phyloP scores from a whole-genome alignment of 2,113 vertebrate genomes.

The Oncorhynchus mykiss region DNA sequence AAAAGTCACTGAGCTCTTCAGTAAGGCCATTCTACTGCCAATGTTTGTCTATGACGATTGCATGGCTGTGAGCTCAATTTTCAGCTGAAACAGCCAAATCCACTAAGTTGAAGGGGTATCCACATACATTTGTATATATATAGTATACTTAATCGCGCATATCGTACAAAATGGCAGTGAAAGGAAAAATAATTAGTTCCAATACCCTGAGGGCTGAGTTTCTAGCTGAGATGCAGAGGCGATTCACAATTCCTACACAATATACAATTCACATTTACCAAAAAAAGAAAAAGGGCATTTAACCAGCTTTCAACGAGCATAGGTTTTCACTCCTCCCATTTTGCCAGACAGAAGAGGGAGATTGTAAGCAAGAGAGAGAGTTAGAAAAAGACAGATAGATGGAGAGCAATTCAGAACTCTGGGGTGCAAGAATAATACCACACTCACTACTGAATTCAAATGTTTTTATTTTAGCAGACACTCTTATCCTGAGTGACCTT shows the following conservation, averaged over 20 bases:
- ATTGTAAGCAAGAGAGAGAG: background rate
- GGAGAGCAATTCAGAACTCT: background rate
- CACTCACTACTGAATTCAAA: no score
- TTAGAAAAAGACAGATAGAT: background rate
- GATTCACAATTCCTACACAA: background rate
- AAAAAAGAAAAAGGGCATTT: background rate
- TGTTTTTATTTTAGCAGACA: no score
- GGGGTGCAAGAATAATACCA: constrained; percentile 20
- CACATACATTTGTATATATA: no score
- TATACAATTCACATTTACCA: background rate
- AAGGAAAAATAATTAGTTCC: constrained; percentile 39
- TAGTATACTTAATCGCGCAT: constrained; percentile 26
- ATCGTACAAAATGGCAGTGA: constrained; percentile 28
- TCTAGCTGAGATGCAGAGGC: background rate
- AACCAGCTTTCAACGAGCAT: background rate
- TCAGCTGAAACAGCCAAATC: no score
- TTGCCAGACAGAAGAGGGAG: background rate
- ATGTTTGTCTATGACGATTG: no score
- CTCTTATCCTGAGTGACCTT: no score
- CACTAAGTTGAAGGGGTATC: no score
- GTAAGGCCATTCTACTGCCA: no score
- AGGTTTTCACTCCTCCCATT: background rate
- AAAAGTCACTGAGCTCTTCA: no score
- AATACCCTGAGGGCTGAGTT: constrained; percentile 13
- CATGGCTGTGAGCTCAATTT: no score